Conservation (phyloP, 2,888 invertebrate genomes). For the Cacoxenus indagator region DNA sequence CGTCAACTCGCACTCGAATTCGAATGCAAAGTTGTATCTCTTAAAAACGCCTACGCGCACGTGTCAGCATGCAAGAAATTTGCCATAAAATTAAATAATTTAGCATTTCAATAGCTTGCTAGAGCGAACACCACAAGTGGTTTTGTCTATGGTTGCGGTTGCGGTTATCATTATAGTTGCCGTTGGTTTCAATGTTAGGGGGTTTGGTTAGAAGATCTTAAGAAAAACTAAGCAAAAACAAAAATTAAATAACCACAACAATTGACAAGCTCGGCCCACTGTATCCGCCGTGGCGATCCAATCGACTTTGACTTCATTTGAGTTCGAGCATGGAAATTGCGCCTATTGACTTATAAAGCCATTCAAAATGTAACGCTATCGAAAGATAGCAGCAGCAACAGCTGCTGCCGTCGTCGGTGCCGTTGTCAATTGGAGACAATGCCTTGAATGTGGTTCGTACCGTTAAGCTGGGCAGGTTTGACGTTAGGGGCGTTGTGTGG, state of each 20-base stretch:
- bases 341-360: conserved; percentile 13
- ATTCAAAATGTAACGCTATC: conserved; percentile 6
- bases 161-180: no score
- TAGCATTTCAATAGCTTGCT: conserved; percentile 17
- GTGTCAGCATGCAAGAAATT: conserved; percentile 15
- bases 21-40: background rate
- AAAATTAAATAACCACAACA: conserved; percentile 50
- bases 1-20: background rate
- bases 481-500: background rate
- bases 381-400: background rate
- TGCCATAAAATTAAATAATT: conserved; percentile 22
- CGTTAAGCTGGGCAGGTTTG: background rate
- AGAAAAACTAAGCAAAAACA: background rate
- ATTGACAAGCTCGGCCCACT: conserved; percentile 46
- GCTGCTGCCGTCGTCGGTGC: background rate
- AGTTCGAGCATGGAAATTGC: background rate
- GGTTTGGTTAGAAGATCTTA: background rate
- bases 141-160: background rate
- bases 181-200: no score
- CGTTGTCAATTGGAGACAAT: background rate
- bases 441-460: background rate
- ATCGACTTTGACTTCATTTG: background rate
- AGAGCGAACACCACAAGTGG: background rate
- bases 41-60: conserved; percentile 3
- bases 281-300: conserved; percentile 47